These are phyloP conservation scores for Procavia capensis DNA, from an alignment of 2,113 vertebrate species.

Conservation along the genomic window DNA sequence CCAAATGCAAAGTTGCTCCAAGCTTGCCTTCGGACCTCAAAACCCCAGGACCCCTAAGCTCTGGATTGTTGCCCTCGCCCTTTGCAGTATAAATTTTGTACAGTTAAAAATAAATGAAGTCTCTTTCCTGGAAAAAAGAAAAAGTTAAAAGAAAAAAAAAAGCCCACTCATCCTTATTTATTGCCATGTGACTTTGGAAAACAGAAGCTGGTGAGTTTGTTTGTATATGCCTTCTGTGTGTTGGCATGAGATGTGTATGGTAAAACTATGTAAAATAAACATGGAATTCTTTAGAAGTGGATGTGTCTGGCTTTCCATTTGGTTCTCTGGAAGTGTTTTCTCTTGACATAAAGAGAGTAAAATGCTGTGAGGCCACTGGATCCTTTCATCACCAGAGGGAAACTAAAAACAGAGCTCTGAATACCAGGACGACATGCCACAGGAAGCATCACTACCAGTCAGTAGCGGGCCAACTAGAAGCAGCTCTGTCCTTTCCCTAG, in stretches of 20 bases:
- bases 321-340: neutral
- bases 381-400: neutral
- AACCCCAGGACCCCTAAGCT: slow-evolving; percentile 51
- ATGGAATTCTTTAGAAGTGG: slow-evolving; percentile 90
- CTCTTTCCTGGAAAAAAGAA: slow-evolving; percentile 89
- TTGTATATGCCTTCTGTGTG: slow-evolving; percentile 94
- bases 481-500: neutral
- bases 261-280: slow-evolving; percentile 94
- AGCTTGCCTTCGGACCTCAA: slow-evolving; percentile 53
- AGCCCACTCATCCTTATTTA: slow-evolving; percentile 88
- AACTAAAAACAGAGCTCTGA: neutral
- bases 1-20: neutral
- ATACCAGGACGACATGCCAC: neutral
- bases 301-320: slow-evolving; percentile 70
- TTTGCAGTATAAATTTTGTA: slow-evolving; percentile 95
- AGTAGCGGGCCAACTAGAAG: neutral
- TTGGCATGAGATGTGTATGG: slow-evolving; percentile 95
- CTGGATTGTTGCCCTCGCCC: slow-evolving; percentile 63
- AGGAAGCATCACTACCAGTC: neutral
- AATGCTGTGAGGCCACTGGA: neutral
- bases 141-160: neutral
- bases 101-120: slow-evolving; percentile 92
- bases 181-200: slow-evolving; percentile 94
- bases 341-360: neutral
- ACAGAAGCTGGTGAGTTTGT: slow-evolving; percentile 90